A percentile compares a stretch with the other conserved stretches of the same genome.
Conservation (phyloP, 2,797 vertebrate genomes). For the Uromys caudimaculatus region DNA sequence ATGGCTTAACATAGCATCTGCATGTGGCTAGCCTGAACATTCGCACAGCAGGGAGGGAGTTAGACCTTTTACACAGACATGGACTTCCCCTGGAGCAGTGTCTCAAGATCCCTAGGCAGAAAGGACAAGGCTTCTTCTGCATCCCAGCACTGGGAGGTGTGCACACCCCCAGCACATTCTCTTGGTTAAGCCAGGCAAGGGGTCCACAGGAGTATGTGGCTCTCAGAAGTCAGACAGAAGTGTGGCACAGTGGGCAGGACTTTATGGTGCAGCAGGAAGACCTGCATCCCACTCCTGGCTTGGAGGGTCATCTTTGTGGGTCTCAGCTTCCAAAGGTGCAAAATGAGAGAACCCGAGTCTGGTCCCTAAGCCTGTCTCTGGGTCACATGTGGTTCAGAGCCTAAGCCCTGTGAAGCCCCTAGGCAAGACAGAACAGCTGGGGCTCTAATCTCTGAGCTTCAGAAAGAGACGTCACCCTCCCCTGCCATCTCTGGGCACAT, state of each 20-base stretch:
- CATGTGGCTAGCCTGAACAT: not conserved
- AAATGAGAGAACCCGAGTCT: not conserved
- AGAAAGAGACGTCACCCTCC: not conserved
- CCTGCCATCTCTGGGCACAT: conserved; percentile 55
- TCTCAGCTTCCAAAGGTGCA: not conserved
- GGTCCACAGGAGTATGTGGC: not conserved
- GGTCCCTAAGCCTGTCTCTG: not conserved
- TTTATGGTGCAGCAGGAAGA: not conserved
- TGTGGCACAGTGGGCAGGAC: not conserved
- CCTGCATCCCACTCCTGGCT: not conserved
- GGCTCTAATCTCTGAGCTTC: rapidly evolving
- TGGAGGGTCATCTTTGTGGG: not conserved
- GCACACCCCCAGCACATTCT: not conserved
- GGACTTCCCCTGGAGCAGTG: not conserved
- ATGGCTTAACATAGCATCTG: too few relatives aligned
- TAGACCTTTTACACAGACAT: not conserved
- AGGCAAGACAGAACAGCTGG: not conserved
- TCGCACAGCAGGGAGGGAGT: not conserved
- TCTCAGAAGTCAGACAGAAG: not conserved
- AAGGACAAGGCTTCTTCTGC: not conserved
- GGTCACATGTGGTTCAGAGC: not conserved
- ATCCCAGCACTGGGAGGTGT: not conserved
- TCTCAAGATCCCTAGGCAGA: not conserved
- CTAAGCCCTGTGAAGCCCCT: rapidly evolving
- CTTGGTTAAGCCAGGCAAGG: not conserved